Conservation (phyloP, 1,140 invertebrate species). For the Eciton burchellii region DNA sequence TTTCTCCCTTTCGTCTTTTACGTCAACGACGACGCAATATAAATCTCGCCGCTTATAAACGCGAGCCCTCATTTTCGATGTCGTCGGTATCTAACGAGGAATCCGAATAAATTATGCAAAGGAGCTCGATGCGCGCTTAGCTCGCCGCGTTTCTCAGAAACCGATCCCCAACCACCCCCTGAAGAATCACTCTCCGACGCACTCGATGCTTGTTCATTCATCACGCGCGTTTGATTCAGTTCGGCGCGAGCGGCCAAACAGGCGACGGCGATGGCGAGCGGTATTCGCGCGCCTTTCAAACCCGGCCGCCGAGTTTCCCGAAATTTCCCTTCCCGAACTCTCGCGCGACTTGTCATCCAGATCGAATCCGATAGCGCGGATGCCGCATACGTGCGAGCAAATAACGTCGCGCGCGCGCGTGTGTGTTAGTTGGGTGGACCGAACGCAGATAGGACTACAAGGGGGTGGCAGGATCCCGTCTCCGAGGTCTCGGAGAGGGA, state of each 20-base stretch:
- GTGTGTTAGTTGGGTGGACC: slow-evolving; percentile 39
- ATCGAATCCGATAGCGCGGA: slow-evolving; percentile 38
- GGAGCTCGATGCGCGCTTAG: slow-evolving; percentile 33
- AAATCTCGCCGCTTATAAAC: slow-evolving; percentile 52
- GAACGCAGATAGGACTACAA: slow-evolving; percentile 46
- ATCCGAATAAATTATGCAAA: slow-evolving; percentile 58
- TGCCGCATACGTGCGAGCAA: slow-evolving; percentile 3
- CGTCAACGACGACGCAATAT: slow-evolving; percentile 51
- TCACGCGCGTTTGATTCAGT: slow-evolving; percentile 32
- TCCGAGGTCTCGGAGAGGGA: slow-evolving; percentile 66
- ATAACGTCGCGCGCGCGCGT: slow-evolving; percentile 9
- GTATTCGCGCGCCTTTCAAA: not conserved
- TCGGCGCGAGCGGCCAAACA: not conserved
- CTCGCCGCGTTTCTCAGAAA: slow-evolving; percentile 27
- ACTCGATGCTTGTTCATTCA: slow-evolving; percentile 8
- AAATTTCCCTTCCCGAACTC: slow-evolving; percentile 35
- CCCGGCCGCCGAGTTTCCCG: slow-evolving; percentile 17
- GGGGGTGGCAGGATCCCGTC: slow-evolving; percentile 64
- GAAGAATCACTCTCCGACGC: slow-evolving; percentile 23
- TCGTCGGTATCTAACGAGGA: slow-evolving; percentile 38
- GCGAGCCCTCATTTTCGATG: slow-evolving; percentile 41
- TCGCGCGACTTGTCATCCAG: slow-evolving; percentile 1
- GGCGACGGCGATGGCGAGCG: not conserved
- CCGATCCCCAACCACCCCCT: slow-evolving; percentile 6
- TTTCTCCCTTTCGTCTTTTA: slow-evolving; percentile 14